phyloP scores from a whole-genome alignment of 2,113 vertebrate genomes.

The Buteo buteo region DNA sequence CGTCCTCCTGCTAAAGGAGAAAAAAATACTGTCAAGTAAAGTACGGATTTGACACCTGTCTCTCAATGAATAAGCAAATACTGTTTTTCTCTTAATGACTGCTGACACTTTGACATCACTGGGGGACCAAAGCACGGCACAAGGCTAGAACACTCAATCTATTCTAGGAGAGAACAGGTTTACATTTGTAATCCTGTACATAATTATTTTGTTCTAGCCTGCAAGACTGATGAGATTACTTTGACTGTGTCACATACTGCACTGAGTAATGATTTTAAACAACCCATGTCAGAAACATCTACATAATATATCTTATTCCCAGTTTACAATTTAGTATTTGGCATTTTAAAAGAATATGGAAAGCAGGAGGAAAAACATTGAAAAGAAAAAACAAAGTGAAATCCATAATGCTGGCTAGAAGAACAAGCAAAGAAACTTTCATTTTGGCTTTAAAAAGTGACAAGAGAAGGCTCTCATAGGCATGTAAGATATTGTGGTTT shows the following conservation, averaged over 20 bases:
- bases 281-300: background rate
- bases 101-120: background rate
- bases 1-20: background rate
- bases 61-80: constrained; percentile 10
- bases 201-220: background rate
- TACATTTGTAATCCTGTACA: background rate
- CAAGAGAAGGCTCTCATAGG: background rate
- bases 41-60: background rate
- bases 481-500: background rate
- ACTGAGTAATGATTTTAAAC: background rate
- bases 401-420: background rate
- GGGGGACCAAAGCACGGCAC: background rate
- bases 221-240: background rate
- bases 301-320: background rate
- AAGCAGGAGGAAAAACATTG: background rate
- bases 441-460: background rate
- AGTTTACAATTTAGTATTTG: background rate
- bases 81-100: background rate
- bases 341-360: background rate
- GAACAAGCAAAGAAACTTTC: background rate
- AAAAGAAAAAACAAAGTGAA: background rate
- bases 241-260: background rate
- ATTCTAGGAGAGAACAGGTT: background rate
- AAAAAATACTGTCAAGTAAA: background rate
- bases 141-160: background rate